Conservation (phyloP, 2,888 invertebrate species). For the Rhorus exstirpatorius region DNA sequence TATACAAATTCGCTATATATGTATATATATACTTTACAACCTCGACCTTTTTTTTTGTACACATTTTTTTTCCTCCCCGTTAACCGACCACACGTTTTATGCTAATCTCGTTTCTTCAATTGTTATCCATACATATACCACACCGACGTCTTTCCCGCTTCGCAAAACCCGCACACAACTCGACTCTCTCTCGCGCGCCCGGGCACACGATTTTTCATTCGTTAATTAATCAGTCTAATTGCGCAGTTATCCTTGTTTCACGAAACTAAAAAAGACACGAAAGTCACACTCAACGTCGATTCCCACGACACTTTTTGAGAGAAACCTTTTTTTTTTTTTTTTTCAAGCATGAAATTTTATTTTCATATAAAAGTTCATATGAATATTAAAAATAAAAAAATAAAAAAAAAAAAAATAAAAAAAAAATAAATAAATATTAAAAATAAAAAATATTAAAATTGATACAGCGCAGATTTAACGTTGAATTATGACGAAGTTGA, state of each 20-base stretch:
- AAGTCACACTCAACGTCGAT: slow-evolving; percentile 24
- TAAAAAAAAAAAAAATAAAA: no score
- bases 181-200: slow-evolving; percentile 17
- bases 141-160: slow-evolving; percentile 52
- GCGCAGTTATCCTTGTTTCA: slow-evolving; percentile 42
- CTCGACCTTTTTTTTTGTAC: slow-evolving; percentile 48
- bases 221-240: slow-evolving; percentile 70
- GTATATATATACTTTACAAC: slow-evolving; percentile 33
- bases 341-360: no score
- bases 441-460: no score
- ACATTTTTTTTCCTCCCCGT: slow-evolving; percentile 60
- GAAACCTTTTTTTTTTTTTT: neutral
- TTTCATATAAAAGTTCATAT: no score
- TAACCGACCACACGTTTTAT: slow-evolving; percentile 67
- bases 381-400: no score
- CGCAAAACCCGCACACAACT: slow-evolving; percentile 33
- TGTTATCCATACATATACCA: slow-evolving; percentile 55
- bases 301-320: slow-evolving; percentile 39
- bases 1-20: slow-evolving; percentile 35
- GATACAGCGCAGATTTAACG: no score
- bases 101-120: slow-evolving; percentile 72
- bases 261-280: slow-evolving; percentile 22
- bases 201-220: slow-evolving; percentile 51
- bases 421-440: no score
- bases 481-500: no score